A percentile compares a stretch with the other conserved stretches of the same genome.
Evolutionary conservation across 2,797 vertebrate species (phyloP).

Genomic region (Sylvilagus floridanus): DNA sequence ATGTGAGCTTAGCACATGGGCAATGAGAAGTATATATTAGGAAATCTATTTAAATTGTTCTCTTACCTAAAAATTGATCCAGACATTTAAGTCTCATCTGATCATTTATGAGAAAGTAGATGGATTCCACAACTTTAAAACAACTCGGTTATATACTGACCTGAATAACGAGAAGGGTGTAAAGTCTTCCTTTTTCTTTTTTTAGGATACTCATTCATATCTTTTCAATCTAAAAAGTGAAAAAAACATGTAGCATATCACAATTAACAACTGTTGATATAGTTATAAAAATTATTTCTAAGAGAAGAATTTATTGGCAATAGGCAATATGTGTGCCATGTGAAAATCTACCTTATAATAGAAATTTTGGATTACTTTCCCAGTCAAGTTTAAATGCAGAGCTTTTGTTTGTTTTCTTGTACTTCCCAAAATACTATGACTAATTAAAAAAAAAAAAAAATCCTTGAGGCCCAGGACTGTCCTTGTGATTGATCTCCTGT

Average conservation of each 20-base stretch:
- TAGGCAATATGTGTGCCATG: background rate
- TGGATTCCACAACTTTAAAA: background rate
- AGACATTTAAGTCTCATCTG: slow-evolving; percentile 46
- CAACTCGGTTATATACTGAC: slow-evolving; percentile 77
- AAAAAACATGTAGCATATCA: slow-evolving; percentile 61
- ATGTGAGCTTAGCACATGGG: background rate
- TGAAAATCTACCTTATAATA: slow-evolving; percentile 30
- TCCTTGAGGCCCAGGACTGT: slow-evolving; percentile 16
- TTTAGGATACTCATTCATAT: slow-evolving; percentile 91
- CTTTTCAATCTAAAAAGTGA: slow-evolving; percentile 80
- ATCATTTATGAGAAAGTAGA: slow-evolving; percentile 34
- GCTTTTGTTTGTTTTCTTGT: background rate
- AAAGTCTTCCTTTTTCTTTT: slow-evolving; percentile 91
- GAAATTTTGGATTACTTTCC: slow-evolving; percentile 48
- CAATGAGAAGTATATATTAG: background rate
- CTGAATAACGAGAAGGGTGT: slow-evolving; percentile 91
- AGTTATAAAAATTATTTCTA: slow-evolving; percentile 55
- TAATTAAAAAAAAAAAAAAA: slow-evolving; percentile 56
- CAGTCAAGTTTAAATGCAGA: slow-evolving; percentile 5
- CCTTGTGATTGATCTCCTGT: background rate
- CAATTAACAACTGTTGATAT: slow-evolving; percentile 28
- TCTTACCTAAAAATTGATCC: slow-evolving; percentile 20
- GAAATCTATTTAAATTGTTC: slow-evolving; percentile 43
- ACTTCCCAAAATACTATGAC: too few species aligned
- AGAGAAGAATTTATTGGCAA: slow-evolving; percentile 14